Base-by-base conservation (phyloP, 2,113 vertebrate genomes). In the Antechinus stuartii region DNA sequence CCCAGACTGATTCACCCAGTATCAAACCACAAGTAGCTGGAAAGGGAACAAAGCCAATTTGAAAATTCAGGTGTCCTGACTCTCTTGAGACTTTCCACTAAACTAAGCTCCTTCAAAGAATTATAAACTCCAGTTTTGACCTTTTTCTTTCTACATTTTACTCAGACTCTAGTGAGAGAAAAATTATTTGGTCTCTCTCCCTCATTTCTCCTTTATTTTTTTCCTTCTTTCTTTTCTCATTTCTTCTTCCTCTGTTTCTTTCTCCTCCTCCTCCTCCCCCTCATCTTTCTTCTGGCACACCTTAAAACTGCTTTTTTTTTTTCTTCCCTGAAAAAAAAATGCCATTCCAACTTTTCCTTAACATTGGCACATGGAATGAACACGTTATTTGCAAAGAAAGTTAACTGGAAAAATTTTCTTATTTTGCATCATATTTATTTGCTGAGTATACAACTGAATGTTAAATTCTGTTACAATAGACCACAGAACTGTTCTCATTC, bases 341-440 rank as follows among this genome's bases (percentile, higher is more conserved):
- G 55, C 94, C 89, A 93, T 92, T 89, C 54, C 6, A 52, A 6
- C 22, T 93, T 94, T 56, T 35, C n/a, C 10, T 52, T 52, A 52
- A 95, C 25, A 50, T 12, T 22, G 54, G 49, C 61, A 49, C 96
- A 68, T 35, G 92, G 93, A 94, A 94, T 96, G 35, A 97, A 93
- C 16, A 47, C 6, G 89, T 91, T 53, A 95, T 92, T 96, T 95
- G 25, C 61, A 96, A 94, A 53, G 46, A 92, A 6, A 96, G 89
- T 52, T 52, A 94, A 93, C 12, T 94, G 22, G 23, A 94, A 94
- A 55, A 61, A 56, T 89, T 95, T 94, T 47, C 0, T 90, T 92
- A 90, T 61, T 54, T 93, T 61, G 95, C 93, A 96, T 89, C 47
- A 47, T 92, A 76, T 95, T 61, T 61, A 92, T 52, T 84, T 97